phyloP scores from a whole-genome alignment of 2,888 invertebrate species.

The Coecobrya sp. region DNA sequence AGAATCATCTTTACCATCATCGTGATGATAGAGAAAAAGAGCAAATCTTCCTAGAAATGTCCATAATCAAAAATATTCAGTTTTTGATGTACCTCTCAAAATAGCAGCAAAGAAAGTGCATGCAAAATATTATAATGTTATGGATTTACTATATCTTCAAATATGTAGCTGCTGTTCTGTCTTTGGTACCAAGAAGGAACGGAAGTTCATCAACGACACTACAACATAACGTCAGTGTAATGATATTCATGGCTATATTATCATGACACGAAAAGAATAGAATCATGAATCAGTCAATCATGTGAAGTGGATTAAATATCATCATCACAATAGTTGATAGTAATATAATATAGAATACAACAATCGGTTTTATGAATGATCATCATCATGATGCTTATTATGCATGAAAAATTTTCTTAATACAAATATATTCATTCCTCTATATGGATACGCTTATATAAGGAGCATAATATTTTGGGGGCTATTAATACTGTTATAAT shows the following conservation, averaged over 20 bases:
- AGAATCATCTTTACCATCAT: slow-evolving; percentile 33
- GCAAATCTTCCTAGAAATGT: slow-evolving; percentile 14
- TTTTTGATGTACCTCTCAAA: no score
- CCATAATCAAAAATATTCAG: no score
- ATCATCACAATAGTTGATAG: no score
- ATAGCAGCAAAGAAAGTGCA: no score
- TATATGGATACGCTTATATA: no score
- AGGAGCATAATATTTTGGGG: neutral
- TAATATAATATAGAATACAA: neutral
- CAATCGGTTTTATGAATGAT: neutral
- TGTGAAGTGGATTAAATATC: neutral
- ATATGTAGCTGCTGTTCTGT: no score
- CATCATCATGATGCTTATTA: neutral
- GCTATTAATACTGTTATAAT: neutral
- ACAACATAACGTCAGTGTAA: no score
- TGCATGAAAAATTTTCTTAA: neutral
- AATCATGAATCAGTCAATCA: neutral
- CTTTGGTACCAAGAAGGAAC: no score
- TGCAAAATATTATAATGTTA: no score
- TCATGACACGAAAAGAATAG: neutral
- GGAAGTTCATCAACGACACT: no score
- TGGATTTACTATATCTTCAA: no score
- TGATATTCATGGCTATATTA: no score
- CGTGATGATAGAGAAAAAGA: neutral
- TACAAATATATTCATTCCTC: neutral